A percentile compares a stretch with the other conserved stretches of the same genome.
These are phyloP conservation scores for Nymphicus hollandicus DNA, from an alignment of 2,113 vertebrate species.

Conservation along the genomic window DNA sequence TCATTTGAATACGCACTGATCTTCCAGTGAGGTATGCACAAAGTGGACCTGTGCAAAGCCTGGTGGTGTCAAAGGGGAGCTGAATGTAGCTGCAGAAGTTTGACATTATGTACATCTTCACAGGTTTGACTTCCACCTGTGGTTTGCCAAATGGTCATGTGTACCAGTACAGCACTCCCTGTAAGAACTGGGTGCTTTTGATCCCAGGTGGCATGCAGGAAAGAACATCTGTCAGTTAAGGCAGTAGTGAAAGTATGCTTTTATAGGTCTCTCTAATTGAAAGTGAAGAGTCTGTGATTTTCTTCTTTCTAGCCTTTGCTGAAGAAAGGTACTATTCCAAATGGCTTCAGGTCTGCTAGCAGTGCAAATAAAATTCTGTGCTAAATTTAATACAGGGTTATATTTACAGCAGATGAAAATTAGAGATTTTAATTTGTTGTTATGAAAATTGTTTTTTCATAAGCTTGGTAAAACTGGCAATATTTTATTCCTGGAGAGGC, in stretches of 20 bases:
- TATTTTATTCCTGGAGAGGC: not conserved
- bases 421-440: not conserved
- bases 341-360: not conserved
- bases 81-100: not conserved
- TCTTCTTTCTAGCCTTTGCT: not conserved
- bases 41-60: not conserved
- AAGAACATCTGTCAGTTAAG: not conserved
- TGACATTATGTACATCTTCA: fast-evolving
- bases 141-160: not conserved
- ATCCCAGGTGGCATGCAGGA: not conserved
- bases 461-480: not conserved
- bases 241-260: not conserved
- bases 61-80: fast-evolving
- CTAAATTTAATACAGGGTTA: not conserved
- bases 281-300: not conserved
- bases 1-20: fast-evolving
- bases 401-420: not conserved
- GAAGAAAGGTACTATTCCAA: not conserved
- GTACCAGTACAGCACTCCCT: not conserved
- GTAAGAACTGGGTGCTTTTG: not conserved
- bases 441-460: not conserved
- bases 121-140: not conserved
- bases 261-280: not conserved
- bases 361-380: not conserved
- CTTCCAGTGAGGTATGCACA: not conserved